Conservation (phyloP, 2,113 vertebrate genomes). For the Orycteropus afer region DNA sequence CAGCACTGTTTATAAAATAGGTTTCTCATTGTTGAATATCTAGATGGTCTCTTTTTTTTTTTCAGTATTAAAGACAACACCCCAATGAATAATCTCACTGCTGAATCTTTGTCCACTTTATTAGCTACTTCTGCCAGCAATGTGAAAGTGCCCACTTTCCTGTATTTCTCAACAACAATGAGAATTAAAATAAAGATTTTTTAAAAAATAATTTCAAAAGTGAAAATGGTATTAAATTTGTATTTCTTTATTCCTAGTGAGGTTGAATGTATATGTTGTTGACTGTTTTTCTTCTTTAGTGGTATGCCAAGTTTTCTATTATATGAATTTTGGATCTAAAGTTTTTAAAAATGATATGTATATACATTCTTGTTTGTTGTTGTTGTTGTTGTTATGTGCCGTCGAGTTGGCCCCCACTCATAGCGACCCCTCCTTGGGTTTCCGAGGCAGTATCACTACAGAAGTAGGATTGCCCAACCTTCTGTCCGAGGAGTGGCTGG, state of each 20-base stretch:
- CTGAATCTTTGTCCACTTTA: neutral
- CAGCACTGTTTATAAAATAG: slow-evolving; percentile 37
- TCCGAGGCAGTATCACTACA: too few relatives aligned
- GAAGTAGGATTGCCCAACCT: too few relatives aligned
- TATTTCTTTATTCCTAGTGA: slow-evolving; percentile 45
- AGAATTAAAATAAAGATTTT: slow-evolving; percentile 41
- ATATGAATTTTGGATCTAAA: slow-evolving; percentile 17
- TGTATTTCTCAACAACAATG: neutral
- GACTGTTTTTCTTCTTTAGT: slow-evolving; percentile 29
- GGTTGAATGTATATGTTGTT: slow-evolving; percentile 15
- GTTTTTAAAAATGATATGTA: neutral
- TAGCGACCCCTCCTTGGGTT: too few relatives aligned
- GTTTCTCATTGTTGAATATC: slow-evolving; percentile 23
- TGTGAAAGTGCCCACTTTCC: neutral
- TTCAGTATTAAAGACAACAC: slow-evolving; percentile 43
- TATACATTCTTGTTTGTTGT: neutral
- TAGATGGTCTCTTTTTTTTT: slow-evolving; percentile 6
- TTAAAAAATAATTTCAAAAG: neutral
- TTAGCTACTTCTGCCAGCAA: neutral
- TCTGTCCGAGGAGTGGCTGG: too few relatives aligned
- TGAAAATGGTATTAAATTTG: slow-evolving; percentile 52
- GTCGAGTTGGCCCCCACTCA: too few relatives aligned
- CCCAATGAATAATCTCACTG: neutral
- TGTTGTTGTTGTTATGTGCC: too few relatives aligned
- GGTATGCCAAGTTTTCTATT: slow-evolving; percentile 46